phyloP scores from a whole-genome alignment of 1,140 invertebrate species.

The Fopius arisanus region DNA sequence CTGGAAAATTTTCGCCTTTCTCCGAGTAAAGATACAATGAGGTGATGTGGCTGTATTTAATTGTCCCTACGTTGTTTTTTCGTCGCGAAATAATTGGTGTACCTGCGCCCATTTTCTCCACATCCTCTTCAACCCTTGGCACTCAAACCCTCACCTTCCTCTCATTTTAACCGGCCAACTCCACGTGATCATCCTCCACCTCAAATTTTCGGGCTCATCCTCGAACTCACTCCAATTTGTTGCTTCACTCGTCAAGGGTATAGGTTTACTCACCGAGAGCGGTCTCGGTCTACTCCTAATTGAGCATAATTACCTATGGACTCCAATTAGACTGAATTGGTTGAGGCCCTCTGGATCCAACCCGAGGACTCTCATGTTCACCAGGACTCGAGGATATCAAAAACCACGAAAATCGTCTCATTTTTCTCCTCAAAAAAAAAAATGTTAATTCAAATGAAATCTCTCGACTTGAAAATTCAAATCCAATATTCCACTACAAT shows the following conservation, averaged over 20 bases:
- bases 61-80: conserved; percentile 62
- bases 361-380: conserved; percentile 40
- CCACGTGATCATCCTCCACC: conserved; percentile 21
- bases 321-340: conserved; percentile 54
- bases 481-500: no score
- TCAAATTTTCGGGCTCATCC: conserved; percentile 3
- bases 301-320: conserved; percentile 60
- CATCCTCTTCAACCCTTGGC: conserved; percentile 16
- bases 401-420: no score
- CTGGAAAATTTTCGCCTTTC: background rate
- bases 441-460: no score
- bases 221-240: conserved; percentile 39
- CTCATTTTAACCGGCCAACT: background rate
- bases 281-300: conserved; percentile 52
- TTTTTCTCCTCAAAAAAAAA: no score
- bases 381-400: no score
- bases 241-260: conserved; percentile 23
- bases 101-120: conserved; percentile 29
- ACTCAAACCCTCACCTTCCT: conserved; percentile 29
- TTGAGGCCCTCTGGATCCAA: conserved; percentile 37
- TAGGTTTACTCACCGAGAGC: conserved; percentile 39
- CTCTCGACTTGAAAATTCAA: no score
- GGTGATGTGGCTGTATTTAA: conserved; percentile 57
- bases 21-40: conserved; percentile 41
- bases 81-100: conserved; percentile 62